Base-by-base conservation (phyloP, 2,797 vertebrate species). In the Okamejei kenojei region DNA sequence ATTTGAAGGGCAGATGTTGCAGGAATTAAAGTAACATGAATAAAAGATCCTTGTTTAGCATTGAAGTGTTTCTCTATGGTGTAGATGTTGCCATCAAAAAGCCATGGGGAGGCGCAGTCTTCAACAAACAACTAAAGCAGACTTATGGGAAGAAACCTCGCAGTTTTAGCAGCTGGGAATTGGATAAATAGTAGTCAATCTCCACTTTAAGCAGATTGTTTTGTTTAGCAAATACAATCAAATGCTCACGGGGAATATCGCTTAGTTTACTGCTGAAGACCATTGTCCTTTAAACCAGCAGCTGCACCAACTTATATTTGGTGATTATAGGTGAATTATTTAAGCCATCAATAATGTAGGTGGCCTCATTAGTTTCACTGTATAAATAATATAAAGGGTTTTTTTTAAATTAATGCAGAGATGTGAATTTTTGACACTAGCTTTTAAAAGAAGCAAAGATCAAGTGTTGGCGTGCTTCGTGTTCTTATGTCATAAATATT, bases 281-380 rank as follows among this genome's bases (percentile, higher is more conserved):
- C 23, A 74, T 54, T 38, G 68, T 74, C 13, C 73, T 74, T 54
- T 54, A 91, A 74, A 54, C 35, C 71, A 76, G 38, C 6, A 3
- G 45, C 76, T 92, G 71, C 38, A 74, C 38, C 45, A 92, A 92
- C 38, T 17, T 76, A 76, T 38, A 58, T 92, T 58, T 76, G 23
- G 71, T 76, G 7, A 92, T 92, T 91, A 54, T 26, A 45, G 10
- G 11, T 68, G 86, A 90, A 91, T 91, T 74, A 92, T 92, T 92
- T 54, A 92, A 76, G 71, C 32, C 26, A 76, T 76, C 23, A 54
- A n/a, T 58, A 13, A 76, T 54, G 38, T 45, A 92, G 90, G 73
- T 54, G 23, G 32, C 17, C 35, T 45, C 71, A 45, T 74, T 38
- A 73, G 35, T 54, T 92, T 76, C 71, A 54, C 7, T 3, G 6